Evolutionary conservation across 2,888 invertebrate genomes (phyloP), one percentile per base, ranked within the genome.

Genomic region (Balanococcus diminutus): DNA sequence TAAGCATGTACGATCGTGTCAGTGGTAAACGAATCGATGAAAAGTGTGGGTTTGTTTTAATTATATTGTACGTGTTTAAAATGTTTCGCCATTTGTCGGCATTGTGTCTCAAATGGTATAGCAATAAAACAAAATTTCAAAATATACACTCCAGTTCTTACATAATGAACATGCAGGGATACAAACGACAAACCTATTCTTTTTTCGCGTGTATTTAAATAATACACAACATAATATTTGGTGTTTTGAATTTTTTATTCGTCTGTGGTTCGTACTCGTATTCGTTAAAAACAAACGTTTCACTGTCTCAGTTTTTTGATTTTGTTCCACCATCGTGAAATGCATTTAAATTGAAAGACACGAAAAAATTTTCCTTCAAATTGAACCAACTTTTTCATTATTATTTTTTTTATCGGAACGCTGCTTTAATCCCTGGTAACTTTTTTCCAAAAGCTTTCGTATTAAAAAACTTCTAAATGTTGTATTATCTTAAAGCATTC

Each of bases 1-100:
- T 36, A 75, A 75, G 75, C 75, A 75, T 75, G 75, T 75, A 75
- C 16, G 19, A 36, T 75, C 75, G 28, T 75, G 75, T 75, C 75
- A 19, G 36, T 75, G 36, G 75, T 75, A 75, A 36, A 36, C 32
- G 36, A 75, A 75, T 75, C 75, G 75, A 75, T 75, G 75, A 75
- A 75, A 31, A 75, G 36, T 36, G 75, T 32, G 32, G 75, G 36
- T 75, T 75, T 75, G 36, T 75, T 75, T 75, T 75, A 75, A 75
- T 75, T 56, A 56, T 22, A 22, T 56, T 32, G 75, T 67, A 67
- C 67, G 25, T 25, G 25, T 72, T 72, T 72, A 31, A 72, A 72
- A 28, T 72, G 72, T 14, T 72, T 72, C 25, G 36, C 75, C 14
- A 32, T 75, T 75, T 75, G 75, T 75, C 72, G 36, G 75, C 75